phyloP scores from a whole-genome alignment of 2,113 vertebrate genomes.

The Polypterus senegalus region DNA sequence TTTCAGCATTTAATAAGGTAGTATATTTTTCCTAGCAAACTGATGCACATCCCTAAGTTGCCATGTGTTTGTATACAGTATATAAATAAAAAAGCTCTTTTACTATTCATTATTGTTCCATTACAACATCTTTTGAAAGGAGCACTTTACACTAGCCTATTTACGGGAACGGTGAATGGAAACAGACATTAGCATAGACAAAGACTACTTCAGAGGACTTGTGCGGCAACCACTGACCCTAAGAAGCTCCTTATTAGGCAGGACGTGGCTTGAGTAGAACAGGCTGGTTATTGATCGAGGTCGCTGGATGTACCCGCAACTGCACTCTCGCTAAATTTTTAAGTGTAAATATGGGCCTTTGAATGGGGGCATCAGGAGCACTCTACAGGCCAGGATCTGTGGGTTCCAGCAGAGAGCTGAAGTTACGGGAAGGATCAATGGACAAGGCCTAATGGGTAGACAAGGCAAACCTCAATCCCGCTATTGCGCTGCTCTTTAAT shows the following conservation, averaged over 20 bases:
- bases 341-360: constrained; percentile 99
- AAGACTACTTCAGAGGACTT: constrained; percentile 88
- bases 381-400: constrained; percentile 88
- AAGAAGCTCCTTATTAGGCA: constrained; percentile 99
- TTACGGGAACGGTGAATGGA: constrained; percentile 91
- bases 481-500: constrained; percentile 37
- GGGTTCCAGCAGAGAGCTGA: constrained; percentile 90
- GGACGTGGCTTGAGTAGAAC: constrained; percentile 65
- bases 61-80: neutral
- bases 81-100: constrained; percentile 1
- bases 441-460: constrained; percentile 79
- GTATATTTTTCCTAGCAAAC: too few relatives aligned
- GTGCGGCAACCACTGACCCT: constrained; percentile 76
- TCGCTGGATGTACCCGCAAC: constrained; percentile 90
- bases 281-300: constrained; percentile 94
- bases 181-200: constrained; percentile 83
- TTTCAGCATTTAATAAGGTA: too few relatives aligned
- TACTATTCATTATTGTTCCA: constrained; percentile 8
- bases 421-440: constrained; percentile 99
- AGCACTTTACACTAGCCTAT: constrained; percentile 51
- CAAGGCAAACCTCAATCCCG: constrained; percentile 71
- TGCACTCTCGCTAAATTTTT: constrained; percentile 99
- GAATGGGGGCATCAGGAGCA: constrained; percentile 92
- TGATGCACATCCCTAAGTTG: too few relatives aligned
- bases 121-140: constrained; percentile 26